These are phyloP conservation scores for Petrosia ficiformis DNA, from an alignment of 37 sponge, comb jelly and placozoan species.

Conservation along the genomic window DNA sequence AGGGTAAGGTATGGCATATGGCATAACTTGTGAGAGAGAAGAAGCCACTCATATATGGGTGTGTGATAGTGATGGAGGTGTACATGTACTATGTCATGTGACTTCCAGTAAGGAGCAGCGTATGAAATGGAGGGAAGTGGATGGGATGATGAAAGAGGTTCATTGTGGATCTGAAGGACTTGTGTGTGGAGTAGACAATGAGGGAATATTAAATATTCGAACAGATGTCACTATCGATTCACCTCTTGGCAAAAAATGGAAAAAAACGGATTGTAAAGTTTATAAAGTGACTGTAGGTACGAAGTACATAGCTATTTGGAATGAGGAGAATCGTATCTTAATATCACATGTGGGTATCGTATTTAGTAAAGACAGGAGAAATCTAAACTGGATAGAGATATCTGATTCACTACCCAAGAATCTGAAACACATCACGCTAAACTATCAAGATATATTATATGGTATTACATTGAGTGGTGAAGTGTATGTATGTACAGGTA, in stretches of 20 bases:
- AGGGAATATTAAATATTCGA: constrained; percentile 16
- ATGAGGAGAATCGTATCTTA: neutral
- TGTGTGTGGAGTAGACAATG: constrained; percentile 18
- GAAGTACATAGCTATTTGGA: constrained; percentile 18
- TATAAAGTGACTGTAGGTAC: constrained; percentile 22
- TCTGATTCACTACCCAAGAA: neutral
- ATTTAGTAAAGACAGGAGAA: neutral
- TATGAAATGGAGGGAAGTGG: constrained; percentile 20
- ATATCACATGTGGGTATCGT: neutral
- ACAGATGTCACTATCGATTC: constrained; percentile 19
- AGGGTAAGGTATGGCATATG: too few species aligned
- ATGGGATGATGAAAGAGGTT: neutral
- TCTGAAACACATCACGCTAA: constrained; percentile 1
- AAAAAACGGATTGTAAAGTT: constrained; percentile 7
- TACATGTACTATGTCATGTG: constrained; percentile 9
- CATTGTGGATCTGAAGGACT: constrained; percentile 19
- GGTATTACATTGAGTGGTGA: constrained; percentile 5
- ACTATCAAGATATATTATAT: constrained; percentile 14
- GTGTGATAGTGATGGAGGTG: constrained; percentile 21
- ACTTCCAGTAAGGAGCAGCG: neutral
- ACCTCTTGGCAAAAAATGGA: constrained; percentile 37
- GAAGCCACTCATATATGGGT: constrained; percentile 21
- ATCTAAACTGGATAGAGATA: neutral
- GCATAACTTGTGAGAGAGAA: too few species aligned
- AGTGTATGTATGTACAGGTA: neutral